phyloP scores from a whole-genome alignment of 2,797 vertebrate genomes.

The Peromyscus attwateri region DNA sequence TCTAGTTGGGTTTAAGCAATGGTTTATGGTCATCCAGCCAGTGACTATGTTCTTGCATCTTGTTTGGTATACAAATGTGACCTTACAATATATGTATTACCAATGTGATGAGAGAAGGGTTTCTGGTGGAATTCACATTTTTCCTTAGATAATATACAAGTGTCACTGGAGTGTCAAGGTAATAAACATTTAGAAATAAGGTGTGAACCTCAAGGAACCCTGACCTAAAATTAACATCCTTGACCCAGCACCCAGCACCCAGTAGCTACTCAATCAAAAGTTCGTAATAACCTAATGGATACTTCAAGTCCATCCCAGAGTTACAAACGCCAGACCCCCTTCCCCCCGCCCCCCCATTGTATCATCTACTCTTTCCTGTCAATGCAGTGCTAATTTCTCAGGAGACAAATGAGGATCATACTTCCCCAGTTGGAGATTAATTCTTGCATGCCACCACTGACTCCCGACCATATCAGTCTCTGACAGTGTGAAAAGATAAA shows the following conservation, averaged over 20 bases:
- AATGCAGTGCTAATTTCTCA: conserved; percentile 77
- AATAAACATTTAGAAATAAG: conserved; percentile 20
- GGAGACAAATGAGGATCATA: conserved; percentile 65
- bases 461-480: conserved; percentile 72
- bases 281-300: not conserved
- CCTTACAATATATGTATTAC: not conserved
- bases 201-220: not conserved
- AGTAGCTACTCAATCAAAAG: conserved; percentile 34
- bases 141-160: not conserved
- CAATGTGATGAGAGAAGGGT: not conserved
- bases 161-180: not conserved
- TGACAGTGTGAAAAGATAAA: conserved; percentile 73
- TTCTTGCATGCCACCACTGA: conserved; percentile 80
- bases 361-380: conserved; percentile 52
- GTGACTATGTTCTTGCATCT: not conserved
- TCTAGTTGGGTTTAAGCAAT: not conserved
- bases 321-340: not conserved
- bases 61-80: not conserved
- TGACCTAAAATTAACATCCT: not conserved
- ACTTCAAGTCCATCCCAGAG: not conserved
- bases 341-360: not conserved
- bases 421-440: conserved; percentile 80
- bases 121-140: not conserved
- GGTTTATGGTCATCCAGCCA: not conserved
- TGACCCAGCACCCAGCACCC: not conserved